Conservation (phyloP, 2,113 vertebrate genomes). For the Albula glossodonta region DNA sequence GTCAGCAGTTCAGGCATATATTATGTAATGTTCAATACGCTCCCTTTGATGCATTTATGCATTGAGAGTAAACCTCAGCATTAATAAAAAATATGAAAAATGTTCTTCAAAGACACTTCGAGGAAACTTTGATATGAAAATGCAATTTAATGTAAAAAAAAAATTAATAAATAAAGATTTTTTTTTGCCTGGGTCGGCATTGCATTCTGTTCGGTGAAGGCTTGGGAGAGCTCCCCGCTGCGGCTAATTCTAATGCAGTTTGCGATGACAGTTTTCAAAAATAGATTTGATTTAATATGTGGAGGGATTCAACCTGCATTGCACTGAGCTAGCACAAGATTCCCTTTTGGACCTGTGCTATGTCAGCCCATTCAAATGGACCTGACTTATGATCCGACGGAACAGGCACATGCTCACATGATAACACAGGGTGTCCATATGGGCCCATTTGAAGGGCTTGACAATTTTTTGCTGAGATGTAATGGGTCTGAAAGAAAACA, state of each 20-base stretch:
- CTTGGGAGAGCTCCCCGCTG: neutral
- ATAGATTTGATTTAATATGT: conserved; percentile 9
- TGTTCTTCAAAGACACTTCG: neutral
- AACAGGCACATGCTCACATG: no score
- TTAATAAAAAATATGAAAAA: neutral
- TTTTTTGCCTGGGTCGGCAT: no score
- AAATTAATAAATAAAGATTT: neutral
- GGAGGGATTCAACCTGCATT: no score
- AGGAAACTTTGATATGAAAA: neutral
- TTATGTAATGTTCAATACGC: conserved; percentile 38
- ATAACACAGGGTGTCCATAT: no score
- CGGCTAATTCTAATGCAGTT: neutral
- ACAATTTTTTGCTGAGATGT: no score
- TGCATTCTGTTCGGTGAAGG: conserved; percentile 27
- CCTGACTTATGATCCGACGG: neutral
- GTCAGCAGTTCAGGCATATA: conserved; percentile 31
- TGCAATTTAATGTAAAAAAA: neutral
- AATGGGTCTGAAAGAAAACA: no score
- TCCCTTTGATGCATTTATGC: conserved; percentile 30
- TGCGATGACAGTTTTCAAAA: conserved; percentile 15
- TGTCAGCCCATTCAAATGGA: neutral
- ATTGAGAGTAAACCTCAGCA: neutral
- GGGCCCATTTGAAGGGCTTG: no score
- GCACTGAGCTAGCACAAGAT: conserved; percentile 17
- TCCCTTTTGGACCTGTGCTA: conserved; percentile 46